These are phyloP conservation scores for Nesogale talazaci DNA, from an alignment of 2,113 vertebrate genomes.

Conservation along the genomic window DNA sequence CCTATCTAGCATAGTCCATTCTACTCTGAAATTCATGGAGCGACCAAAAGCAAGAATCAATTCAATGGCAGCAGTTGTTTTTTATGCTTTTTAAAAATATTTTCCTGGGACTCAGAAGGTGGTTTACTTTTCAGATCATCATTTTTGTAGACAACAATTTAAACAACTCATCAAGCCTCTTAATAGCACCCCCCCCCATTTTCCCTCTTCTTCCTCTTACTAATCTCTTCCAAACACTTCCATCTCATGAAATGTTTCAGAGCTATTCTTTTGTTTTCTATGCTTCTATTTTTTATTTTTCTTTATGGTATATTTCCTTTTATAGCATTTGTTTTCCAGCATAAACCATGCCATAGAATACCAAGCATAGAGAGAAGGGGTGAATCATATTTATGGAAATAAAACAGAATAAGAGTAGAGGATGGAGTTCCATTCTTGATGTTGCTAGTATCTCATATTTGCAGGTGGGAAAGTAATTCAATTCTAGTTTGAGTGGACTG, in stretches of 20 bases:
- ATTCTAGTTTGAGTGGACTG: background rate
- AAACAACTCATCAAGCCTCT: too few species aligned
- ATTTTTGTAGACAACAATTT: too few species aligned
- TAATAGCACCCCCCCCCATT: too few species aligned
- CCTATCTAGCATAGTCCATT: background rate
- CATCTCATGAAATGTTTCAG: too few species aligned
- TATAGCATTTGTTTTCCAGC: background rate
- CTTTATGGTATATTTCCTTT: background rate
- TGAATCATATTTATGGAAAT: background rate
- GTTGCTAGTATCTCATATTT: background rate
- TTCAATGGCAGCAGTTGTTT: background rate
- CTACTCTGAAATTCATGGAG: background rate
- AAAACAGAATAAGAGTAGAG: background rate
- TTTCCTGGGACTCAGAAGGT: too few species aligned
- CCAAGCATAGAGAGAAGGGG: background rate
- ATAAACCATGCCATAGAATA: background rate
- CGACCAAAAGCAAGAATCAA: background rate
- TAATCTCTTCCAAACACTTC: too few species aligned
- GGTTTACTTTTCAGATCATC: too few species aligned
- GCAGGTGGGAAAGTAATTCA: background rate
- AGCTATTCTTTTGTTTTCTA: too few species aligned
- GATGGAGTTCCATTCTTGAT: background rate
- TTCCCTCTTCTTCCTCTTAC: too few species aligned
- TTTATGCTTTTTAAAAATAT: too few species aligned
- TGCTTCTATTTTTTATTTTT: background rate